A percentile compares a stretch with the other conserved stretches of the same genome.
phyloP scores from a whole-genome alignment of 1,140 invertebrate species.

The Adelges cooleyi region DNA sequence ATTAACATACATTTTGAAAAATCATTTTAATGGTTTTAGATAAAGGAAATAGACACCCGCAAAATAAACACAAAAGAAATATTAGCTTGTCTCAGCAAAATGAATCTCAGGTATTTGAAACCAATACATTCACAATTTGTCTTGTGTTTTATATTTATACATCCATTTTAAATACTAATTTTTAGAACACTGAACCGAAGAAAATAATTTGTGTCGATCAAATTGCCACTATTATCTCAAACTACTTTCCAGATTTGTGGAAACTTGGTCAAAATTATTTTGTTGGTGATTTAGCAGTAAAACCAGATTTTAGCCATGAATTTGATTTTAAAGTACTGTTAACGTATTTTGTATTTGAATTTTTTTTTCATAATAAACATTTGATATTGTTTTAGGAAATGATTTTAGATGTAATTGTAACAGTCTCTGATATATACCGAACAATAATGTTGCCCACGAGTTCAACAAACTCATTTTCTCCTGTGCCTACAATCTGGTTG shows the following conservation, averaged over 20 bases:
- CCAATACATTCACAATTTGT: too few species aligned
- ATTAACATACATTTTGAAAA: too few species aligned
- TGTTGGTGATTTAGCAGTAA: constrained; percentile 63
- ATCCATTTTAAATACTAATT: neutral
- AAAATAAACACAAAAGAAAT: constrained; percentile 26
- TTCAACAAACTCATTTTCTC: constrained; percentile 4
- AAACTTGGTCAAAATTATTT: constrained; percentile 82
- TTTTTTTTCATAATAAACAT: constrained; percentile 8
- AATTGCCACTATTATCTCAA: constrained; percentile 53
- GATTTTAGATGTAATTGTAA: constrained; percentile 27
- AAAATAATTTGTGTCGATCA: constrained; percentile 61
- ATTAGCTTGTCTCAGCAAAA: constrained; percentile 23
- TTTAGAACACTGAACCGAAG: constrained; percentile 33
- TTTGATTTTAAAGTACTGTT: constrained; percentile 54
- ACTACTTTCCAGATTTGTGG: constrained; percentile 73
- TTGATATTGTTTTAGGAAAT: constrained; percentile 21
- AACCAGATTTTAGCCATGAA: constrained; percentile 56
- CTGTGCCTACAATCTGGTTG: constrained; percentile 47
- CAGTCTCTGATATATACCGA: constrained; percentile 21
- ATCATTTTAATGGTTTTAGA: neutral
- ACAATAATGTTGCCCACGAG: constrained; percentile 24
- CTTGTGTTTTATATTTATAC: too few species aligned
- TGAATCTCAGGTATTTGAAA: neutral
- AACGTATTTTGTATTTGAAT: neutral
- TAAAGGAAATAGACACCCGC: constrained; percentile 12